Base-by-base conservation (phyloP, 2,797 vertebrate genomes). In the Crocidura indochinensis region DNA sequence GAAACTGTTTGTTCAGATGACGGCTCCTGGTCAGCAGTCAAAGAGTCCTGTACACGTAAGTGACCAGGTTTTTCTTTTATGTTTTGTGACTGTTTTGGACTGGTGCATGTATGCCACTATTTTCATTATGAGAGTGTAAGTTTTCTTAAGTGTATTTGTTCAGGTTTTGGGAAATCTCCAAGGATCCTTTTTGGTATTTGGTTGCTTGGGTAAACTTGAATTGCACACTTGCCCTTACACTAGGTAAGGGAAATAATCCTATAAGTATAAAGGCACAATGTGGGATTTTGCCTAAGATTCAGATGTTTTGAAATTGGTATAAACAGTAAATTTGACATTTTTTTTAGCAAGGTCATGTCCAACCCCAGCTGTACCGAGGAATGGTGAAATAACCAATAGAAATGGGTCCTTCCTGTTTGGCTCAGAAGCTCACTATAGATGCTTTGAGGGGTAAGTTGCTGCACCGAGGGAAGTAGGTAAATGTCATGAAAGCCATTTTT, bases 11-110 rank as follows among this genome's bases (percentile, higher is more conserved):
- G 96, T 94, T 2, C 44, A 3, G 0, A 0, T 4, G 0, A 95
- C 84, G 26, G 49, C 0, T 53, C 38, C 0, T 96, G 95, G 96
- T 2, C 78, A 0, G 27, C 56, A 31, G 77, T 93, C 56, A 10
- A 19, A 88, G 46, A 85, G 0, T 62, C 9, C 31, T 96, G 95
- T 91, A 4, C 1, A 31, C 74, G 96, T 96, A 94, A 96, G 94
- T 85, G 89, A 65, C 11, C 29, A 17, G 46, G 31, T 62, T 27
- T 29, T 60, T 49, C 56, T 83, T 6, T 76, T 38, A 38, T 38
- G 38, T 38, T 38, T 38, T 38, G 82, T 85, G 77, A 5, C 81
- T 92, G 17, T 73, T 82, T 75, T 87, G 26, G 19, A 10, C 64
- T 26, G 64, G 24, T 65, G 26, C 64, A 27, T 65, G 26, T 65